Conservation (phyloP, 1,140 invertebrate species). For the Parasteatoda tepidariorum region DNA sequence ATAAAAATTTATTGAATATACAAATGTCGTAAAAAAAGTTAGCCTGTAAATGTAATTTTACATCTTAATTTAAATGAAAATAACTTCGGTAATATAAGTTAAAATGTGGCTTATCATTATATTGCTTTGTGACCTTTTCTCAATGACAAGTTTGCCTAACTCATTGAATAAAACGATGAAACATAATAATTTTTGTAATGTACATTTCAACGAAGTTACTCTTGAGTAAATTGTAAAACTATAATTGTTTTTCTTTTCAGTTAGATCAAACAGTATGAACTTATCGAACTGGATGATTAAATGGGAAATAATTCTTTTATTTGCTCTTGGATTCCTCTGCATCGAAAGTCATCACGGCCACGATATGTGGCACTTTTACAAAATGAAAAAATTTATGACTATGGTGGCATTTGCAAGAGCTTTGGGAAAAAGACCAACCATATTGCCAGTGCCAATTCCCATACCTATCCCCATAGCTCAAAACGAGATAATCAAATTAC, state of each 20-base stretch:
- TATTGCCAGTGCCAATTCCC: constrained; percentile 40
- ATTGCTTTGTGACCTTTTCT: not conserved
- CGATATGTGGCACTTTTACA: constrained; percentile 16
- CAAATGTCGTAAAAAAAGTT: too few species aligned
- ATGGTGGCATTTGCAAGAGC: constrained; percentile 44
- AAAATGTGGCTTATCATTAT: not conserved
- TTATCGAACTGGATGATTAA: not conserved
- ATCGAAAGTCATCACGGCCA: not conserved
- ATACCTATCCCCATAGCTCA: constrained; percentile 47
- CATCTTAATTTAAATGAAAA: too few species aligned
- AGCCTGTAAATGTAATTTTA: too few species aligned
- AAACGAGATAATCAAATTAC: constrained; percentile 40
- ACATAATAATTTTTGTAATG: not conserved
- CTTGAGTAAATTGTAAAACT: not conserved
- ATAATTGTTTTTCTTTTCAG: not conserved
- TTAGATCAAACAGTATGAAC: not conserved
- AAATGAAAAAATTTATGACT: constrained; percentile 41
- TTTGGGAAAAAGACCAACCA: constrained; percentile 19
- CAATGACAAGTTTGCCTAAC: not conserved
- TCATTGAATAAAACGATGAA: not conserved
- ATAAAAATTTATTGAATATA: too few species aligned
- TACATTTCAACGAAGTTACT: not conserved
- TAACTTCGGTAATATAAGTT: too few species aligned
- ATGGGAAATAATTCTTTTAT: constrained; percentile 1
- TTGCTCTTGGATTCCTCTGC: not conserved